Base-by-base conservation (phyloP, 2,113 vertebrate species). In the Accipiter cooperii region DNA sequence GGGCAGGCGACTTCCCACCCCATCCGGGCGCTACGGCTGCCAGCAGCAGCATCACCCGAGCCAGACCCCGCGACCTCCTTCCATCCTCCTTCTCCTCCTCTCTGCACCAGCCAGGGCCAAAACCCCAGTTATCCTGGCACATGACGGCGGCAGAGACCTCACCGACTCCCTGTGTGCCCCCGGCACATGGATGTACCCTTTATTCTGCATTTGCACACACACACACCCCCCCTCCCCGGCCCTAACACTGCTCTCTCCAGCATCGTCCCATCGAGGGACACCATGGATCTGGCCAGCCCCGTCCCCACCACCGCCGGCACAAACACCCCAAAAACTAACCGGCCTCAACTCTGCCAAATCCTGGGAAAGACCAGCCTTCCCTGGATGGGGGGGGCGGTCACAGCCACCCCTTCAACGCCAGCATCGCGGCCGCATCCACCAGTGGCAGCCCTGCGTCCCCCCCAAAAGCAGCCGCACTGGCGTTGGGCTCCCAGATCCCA, bases 291-390 rank as follows among this genome's bases (percentile, higher is more conserved):
- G 1, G 18, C 16, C 77, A 36, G 21, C 40, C 69, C 58, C 3
- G 1, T 16, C 16, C n/a, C 44, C 47, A 12, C 3, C 12, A 1
- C 81, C 5, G 2, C 16, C 3, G 1, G 20, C 75, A 81, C 70
- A 1, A 13, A 25, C 52, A 18, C 40, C 76, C 77, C 87, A 2
- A 68, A 75, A 71, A 8, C 0, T 17, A 40, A 9, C 46, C 12
- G 38, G 31, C 64, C 9, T 52, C 8, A 7, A 46, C 77, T 60
- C 46, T 61, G 84, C 79, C 84, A 20, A 63, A 65, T n/a, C 63
- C 74, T 17, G 69, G 94, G 94, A 82, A 93, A 91, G 88, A 42
- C 88, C 94, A 91, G 94, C 94, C 83, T 93, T 80, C 94, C 94
- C 79, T 1, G 71, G 58, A 10, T 52, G n/a, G 49, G 42, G 78